Percentiles rank a stretch among this genome's conserved stretches.
These are phyloP conservation scores for Netelia melanura DNA, from an alignment of 2,888 invertebrate species.

Conservation along the genomic window DNA sequence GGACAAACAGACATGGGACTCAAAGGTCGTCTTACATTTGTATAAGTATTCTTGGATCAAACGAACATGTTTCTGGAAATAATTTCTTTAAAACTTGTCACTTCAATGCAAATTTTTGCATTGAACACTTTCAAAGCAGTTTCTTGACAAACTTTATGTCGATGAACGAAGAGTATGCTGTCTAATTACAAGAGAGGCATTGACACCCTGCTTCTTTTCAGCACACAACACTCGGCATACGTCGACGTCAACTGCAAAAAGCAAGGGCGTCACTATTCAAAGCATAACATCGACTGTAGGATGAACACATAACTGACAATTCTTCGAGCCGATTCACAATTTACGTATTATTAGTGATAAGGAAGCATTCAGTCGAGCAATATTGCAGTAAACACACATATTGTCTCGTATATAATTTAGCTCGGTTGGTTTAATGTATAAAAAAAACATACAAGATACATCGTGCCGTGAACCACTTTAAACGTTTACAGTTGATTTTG, in stretches of 20 bases:
- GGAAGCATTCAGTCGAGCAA: conserved; percentile 17
- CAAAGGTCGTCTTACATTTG: no score
- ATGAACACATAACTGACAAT: conserved; percentile 12
- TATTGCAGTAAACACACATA: neutral
- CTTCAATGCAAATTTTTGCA: no score
- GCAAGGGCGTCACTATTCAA: neutral
- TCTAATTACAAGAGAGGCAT: conserved; percentile 2
- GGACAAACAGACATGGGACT: no score
- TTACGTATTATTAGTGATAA: conserved; percentile 14
- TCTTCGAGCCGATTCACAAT: conserved; percentile 10
- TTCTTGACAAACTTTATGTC: no score
- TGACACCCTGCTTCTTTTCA: neutral
- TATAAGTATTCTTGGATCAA: no score
- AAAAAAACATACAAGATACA: neutral
- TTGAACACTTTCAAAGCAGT: no score
- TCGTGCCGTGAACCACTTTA: conserved; percentile 9
- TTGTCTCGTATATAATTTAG: neutral
- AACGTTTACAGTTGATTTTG: conserved; percentile 28
- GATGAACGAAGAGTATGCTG: no score
- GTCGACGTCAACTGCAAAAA: conserved; percentile 49
- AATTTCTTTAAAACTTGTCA: no score
- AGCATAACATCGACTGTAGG: conserved; percentile 5
- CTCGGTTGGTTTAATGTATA: neutral
- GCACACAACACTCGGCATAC: conserved; percentile 59
- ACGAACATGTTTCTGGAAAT: no score